Conservation (phyloP, 2,797 vertebrate genomes). For the Netta rufina region DNA sequence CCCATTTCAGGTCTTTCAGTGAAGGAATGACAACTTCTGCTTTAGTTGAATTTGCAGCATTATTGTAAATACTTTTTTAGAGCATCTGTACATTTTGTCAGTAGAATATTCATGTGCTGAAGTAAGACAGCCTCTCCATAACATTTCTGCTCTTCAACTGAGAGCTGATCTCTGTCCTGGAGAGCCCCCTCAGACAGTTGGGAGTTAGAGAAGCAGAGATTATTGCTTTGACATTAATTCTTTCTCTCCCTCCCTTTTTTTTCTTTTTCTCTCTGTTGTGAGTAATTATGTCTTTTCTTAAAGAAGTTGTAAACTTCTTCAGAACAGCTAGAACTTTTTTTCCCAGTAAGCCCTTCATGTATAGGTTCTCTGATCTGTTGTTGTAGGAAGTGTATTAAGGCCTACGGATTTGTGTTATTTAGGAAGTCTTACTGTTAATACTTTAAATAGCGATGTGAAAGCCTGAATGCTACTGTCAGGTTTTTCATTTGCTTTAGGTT, state of each 20-base stretch:
- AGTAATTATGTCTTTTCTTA: conserved; percentile 66
- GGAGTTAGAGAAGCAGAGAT: conserved; percentile 42
- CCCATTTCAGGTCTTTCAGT: conserved; percentile 9
- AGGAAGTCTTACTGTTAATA: conserved; percentile 32
- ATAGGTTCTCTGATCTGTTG: not conserved
- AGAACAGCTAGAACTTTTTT: not conserved
- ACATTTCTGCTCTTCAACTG: conserved; percentile 55
- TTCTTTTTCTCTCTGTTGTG: not conserved
- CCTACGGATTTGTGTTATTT: conserved; percentile 40
- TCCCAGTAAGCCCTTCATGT: not conserved
- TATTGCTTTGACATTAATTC: conserved; percentile 34
- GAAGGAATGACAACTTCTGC: conserved; percentile 21
- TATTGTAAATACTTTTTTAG: conserved; percentile 73
- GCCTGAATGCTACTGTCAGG: not conserved
- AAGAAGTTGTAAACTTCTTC: conserved; percentile 65
- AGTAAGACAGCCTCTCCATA: conserved; percentile 17
- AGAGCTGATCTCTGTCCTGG: not conserved
- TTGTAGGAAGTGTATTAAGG: conserved; percentile 45
- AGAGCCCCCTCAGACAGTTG: conserved; percentile 12
- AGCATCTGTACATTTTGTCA: conserved; percentile 62
- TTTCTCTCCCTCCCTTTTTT: too few species aligned
- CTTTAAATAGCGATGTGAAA: conserved; percentile 47
- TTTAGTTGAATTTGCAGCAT: conserved; percentile 57
- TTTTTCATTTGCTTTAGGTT: conserved; percentile 25
- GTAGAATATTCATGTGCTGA: conserved; percentile 43